Percentiles rank a stretch among this genome's conserved stretches.
phyloP scores from a whole-genome alignment of 2,888 invertebrate genomes.

The Coenonympha glycerion region DNA sequence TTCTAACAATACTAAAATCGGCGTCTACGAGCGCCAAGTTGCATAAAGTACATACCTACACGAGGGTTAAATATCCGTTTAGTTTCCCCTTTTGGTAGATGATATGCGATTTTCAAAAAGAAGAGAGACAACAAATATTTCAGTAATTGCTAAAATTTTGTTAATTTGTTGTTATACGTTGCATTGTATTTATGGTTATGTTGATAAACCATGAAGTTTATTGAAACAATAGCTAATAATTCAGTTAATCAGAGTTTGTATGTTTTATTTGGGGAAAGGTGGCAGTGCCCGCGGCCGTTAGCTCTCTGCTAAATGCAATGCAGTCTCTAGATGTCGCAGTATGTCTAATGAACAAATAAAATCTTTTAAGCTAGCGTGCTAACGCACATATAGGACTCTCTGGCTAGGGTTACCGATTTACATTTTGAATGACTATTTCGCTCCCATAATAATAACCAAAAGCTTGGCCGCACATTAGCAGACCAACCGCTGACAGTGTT shows the following conservation, averaged over 20 bases:
- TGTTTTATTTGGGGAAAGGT: slow-evolving; percentile 78
- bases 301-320: slow-evolving; percentile 84
- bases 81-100: no score
- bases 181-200: no score
- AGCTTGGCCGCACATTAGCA: slow-evolving; percentile 14
- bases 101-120: no score
- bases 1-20: no score
- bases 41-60: no score
- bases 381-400: slow-evolving; percentile 64
- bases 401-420: slow-evolving; percentile 62
- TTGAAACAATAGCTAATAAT: no score
- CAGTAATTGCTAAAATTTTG: no score
- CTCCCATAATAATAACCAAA: slow-evolving; percentile 12
- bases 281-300: slow-evolving; percentile 84
- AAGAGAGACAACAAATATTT: no score
- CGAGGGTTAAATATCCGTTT: no score
- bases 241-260: slow-evolving; percentile 28
- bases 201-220: no score
- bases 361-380: slow-evolving; percentile 74
- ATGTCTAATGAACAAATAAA: slow-evolving; percentile 67
- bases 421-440: slow-evolving; percentile 35
- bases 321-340: slow-evolving; percentile 77
- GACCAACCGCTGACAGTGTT: not conserved
- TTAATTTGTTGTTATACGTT: no score
- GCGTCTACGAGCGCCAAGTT: no score